A percentile compares a stretch with the other conserved stretches of the same genome.
Conservation (phyloP, 2,888 invertebrate species). For the Plagiodera versicolora region DNA sequence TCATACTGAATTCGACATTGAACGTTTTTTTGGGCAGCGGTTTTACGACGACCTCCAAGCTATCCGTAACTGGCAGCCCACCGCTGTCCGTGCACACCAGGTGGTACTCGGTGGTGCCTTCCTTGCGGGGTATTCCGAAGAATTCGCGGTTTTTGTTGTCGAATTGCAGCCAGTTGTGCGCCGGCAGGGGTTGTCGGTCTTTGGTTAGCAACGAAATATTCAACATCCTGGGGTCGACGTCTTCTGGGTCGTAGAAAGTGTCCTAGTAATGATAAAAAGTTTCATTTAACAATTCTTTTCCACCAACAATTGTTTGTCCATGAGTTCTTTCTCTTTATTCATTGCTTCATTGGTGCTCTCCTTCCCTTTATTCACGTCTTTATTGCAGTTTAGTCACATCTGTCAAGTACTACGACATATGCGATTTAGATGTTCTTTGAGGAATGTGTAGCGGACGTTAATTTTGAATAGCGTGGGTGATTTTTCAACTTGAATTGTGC, state of each 20-base stretch:
- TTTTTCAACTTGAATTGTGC: no score
- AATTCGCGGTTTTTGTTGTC: conserved; percentile 87
- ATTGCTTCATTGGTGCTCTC: no score
- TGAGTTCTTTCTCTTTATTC: no score
- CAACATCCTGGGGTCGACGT: conserved; percentile 73
- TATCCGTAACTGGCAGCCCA: conserved; percentile 76
- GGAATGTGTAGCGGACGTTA: no score
- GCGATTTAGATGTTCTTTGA: no score
- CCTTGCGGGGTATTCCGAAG: conserved; percentile 76
- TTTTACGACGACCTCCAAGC: conserved; percentile 73
- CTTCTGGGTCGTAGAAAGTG: conserved; percentile 88
- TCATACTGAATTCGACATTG: conserved; percentile 80
- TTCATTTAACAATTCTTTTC: no score
- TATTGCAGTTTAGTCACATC: no score
- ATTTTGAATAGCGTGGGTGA: no score
- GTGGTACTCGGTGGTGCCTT: conserved; percentile 76
- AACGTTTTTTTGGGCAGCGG: conserved; percentile 66
- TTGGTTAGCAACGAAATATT: conserved; percentile 73
- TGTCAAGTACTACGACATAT: no score
- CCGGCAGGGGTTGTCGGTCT: conserved; percentile 68
- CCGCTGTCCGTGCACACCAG: conserved; percentile 75
- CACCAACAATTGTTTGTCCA: no score
- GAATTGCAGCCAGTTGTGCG: conserved; percentile 84
- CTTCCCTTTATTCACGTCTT: no score
- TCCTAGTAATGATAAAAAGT: conserved; percentile 63